Evolutionary conservation across 2,888 invertebrate species (phyloP).

Genomic region (Eulithis prunata): DNA sequence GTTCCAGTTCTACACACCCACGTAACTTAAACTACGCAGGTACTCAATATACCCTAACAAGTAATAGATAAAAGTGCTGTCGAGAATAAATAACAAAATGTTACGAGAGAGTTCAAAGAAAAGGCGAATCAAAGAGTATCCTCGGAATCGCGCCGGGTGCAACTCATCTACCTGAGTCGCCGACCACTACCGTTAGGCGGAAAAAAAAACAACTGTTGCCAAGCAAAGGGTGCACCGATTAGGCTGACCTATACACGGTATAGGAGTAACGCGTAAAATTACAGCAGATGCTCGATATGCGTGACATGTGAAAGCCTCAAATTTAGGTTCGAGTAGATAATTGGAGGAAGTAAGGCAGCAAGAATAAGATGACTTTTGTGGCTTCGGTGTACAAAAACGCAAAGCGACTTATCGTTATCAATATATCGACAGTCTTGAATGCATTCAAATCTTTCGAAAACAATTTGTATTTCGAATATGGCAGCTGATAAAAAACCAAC

Average conservation of each 20-base stretch:
- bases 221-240: constrained; percentile 63
- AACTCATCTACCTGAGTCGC: constrained; percentile 63
- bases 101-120: constrained; percentile 54
- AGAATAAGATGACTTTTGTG: constrained; percentile 11
- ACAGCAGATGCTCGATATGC: constrained; percentile 59
- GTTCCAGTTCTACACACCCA: constrained; percentile 30
- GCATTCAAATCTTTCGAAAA: constrained; percentile 4
- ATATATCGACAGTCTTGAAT: background rate
- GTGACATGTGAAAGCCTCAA: constrained; percentile 45
- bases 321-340: constrained; percentile 48
- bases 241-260: constrained; percentile 55
- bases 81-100: constrained; percentile 26
- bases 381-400: constrained; percentile 13
- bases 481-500: constrained; percentile 22
- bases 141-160: constrained; percentile 47
- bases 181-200: constrained; percentile 62
- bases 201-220: constrained; percentile 57
- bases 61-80: constrained; percentile 32
- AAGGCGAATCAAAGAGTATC: constrained; percentile 56
- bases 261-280: constrained; percentile 58
- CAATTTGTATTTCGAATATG: constrained; percentile 5
- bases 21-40: constrained; percentile 34
- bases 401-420: too few relatives aligned
- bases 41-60: constrained; percentile 8
- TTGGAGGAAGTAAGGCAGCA: constrained; percentile 44